Evolutionary conservation across 2,888 invertebrate species (phyloP), one percentile per base, ranked within the genome.

Genomic region (Nectonema munidae): DNA sequence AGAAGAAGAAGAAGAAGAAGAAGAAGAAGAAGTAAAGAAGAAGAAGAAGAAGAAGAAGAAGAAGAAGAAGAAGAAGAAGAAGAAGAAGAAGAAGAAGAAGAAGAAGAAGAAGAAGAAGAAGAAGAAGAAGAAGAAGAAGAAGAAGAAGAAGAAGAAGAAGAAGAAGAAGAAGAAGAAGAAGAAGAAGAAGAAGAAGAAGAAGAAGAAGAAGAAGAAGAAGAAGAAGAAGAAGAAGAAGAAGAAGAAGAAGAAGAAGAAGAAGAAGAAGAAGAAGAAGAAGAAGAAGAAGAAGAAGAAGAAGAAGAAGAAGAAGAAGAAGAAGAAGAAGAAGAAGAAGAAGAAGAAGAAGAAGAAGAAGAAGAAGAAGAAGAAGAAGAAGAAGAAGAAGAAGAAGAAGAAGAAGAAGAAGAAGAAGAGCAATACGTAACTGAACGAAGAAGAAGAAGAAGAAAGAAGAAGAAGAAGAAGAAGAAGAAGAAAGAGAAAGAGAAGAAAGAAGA

Each of bases 1-100:
- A 38, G 39, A 3, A 38, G 19, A 19, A 38, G 38, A 38, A 38
- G 19, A 18, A 38, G 19, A 37, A 38, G 38, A 16, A 35, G 17
- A 16, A 38, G 37, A 37, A 38, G 17, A 13, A 38, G 38, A 37
- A 35, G 17, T 11, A 38, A 38, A 37, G 16, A 14, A 16, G n/a
- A 38, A 37, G 16, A 14, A 16, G 38, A 18, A 38, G 18, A 3
- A 19, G 38, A 3, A 38, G 11, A 4, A 19, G 38, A 38, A 38
- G 18, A 17, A 19, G 38, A 3, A 38, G 18, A 17, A 38, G 38
- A 3, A 38, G 38, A 6, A 38, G 38, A 38, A 38, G 13, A 19
- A 38, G 38, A 38, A 38, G 18, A 15, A 38, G 11, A 19, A 14
- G 17, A 5, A 39, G 6, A 19, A 38, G 16, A 38, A 38, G 15